Percentiles rank a stretch among this genome's conserved stretches.
Evolutionary conservation across 2,888 invertebrate genomes (phyloP).

Genomic region (Drosophila multiciliata): DNA sequence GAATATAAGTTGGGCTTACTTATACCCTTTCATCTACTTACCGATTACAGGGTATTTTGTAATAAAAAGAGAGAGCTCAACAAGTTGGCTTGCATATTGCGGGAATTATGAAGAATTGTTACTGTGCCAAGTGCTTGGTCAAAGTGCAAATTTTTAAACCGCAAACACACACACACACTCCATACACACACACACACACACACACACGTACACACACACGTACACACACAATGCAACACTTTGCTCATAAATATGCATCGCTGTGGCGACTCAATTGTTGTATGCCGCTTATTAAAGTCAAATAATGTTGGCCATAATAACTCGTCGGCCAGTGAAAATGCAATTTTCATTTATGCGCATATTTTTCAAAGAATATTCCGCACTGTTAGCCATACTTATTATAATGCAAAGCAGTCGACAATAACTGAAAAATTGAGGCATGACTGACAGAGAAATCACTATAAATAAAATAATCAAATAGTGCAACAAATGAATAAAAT

Average conservation of each 20-base stretch:
- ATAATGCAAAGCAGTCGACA: slow-evolving; percentile 70
- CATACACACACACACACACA: slow-evolving; percentile 5
- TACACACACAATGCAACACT: not conserved
- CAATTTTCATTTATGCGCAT: slow-evolving; percentile 54
- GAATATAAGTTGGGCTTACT: not conserved
- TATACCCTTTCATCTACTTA: not conserved
- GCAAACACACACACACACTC: slow-evolving; percentile 16
- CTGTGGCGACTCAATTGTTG: slow-evolving; percentile 56
- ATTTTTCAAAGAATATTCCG: slow-evolving; percentile 42
- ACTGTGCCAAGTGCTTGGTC: slow-evolving; percentile 70
- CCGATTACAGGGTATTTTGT: slow-evolving; percentile 11
- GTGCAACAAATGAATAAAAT: slow-evolving; percentile 9
- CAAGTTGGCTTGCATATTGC: slow-evolving; percentile 35
- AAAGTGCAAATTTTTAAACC: slow-evolving; percentile 67
- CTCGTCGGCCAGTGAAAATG: slow-evolving; percentile 47
- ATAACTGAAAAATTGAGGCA: slow-evolving; percentile 29
- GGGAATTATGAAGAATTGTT: slow-evolving; percentile 77
- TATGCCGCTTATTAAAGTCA: slow-evolving; percentile 66
- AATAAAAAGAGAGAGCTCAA: slow-evolving; percentile 55
- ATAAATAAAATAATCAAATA: not conserved
- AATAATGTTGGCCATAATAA: slow-evolving; percentile 67
- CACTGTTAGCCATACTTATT: slow-evolving; percentile 49
- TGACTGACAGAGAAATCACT: not conserved
- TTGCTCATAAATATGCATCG: slow-evolving; percentile 78
- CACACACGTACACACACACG: slow-evolving; percentile 6